Base-by-base conservation (phyloP, 1,140 invertebrate genomes). In the Micrasema minimum region DNA sequence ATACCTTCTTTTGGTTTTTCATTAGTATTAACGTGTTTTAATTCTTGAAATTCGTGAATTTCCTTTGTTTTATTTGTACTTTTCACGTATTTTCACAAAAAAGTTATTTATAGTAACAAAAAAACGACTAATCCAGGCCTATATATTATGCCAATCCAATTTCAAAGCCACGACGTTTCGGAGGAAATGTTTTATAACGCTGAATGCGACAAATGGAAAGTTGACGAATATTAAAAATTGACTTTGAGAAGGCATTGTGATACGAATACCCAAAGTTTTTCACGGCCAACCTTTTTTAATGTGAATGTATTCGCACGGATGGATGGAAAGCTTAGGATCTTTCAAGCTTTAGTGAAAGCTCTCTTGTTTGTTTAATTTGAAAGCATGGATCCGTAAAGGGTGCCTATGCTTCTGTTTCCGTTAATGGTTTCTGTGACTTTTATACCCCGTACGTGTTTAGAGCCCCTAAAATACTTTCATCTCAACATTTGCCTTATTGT, bases 311-410 rank as follows among this genome's bases (percentile, higher is more conserved):
- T 55, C 51, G 37, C 65, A 55, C 50, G 51, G 14, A 31, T 18
- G 14, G 26, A 67, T 18, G 11, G 50, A 48, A 20, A 31, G 53
- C 23, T 48, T 18, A 16, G 31, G 12, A 41, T 61, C 14, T 61
- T 69, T 48, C 18, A 45, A 22, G n/a, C 41, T 38, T 12, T 5
- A 61, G 38, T 51, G 41, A 59, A 69, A 46, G 66, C 38, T 41
- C 26, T 12, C 66, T 69, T 61, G 53, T 69, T 66, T 66, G 26
- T 53, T 59, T 69, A 69, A 69, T 69, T 61, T 69, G 55, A 69
- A 69, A 38, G 51, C 55, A 59, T 38, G 53, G 48, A 59, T 45
- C 41, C 53, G 53, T 68, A 16, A 59, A 37, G 64, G 45, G 48
- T 57, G n/a, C 11, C n/a, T 66, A 57, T 14, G 14, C 2, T 66